Conservation (phyloP, 2,113 vertebrate genomes). For the Suricata suricatta region DNA sequence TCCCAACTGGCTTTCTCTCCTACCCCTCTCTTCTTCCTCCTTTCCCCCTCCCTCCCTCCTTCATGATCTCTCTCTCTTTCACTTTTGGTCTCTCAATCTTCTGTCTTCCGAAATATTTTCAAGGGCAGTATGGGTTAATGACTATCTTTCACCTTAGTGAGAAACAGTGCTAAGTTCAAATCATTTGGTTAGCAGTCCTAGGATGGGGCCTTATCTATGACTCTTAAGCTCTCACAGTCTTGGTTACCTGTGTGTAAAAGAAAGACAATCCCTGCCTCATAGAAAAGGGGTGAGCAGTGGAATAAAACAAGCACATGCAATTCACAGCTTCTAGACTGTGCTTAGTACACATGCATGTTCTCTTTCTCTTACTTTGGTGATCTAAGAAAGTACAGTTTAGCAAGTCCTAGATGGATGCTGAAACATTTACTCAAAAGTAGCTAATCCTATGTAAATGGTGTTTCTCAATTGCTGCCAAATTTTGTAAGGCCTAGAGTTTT, state of each 20-base stretch:
- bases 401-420: neutral
- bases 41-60: neutral
- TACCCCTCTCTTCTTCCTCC: too few relatives aligned
- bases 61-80: neutral
- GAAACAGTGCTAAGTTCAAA: neutral
- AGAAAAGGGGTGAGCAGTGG: neutral
- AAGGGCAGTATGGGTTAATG: neutral
- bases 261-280: neutral
- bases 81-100: neutral
- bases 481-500: constrained; percentile 29
- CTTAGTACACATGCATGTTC: neutral
- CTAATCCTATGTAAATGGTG: constrained; percentile 43
- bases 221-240: neutral
- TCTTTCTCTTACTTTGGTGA: neutral
- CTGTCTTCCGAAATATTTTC: neutral
- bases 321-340: neutral
- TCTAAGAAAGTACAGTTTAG: neutral
- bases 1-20: neutral
- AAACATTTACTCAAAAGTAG: constrained; percentile 45
- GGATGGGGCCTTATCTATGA: neutral
- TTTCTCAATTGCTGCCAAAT: constrained; percentile 32
- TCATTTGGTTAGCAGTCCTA: neutral
- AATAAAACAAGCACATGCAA: neutral
- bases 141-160: neutral
- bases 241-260: neutral